Evolutionary conservation across 2,113 vertebrate species (phyloP).

Genomic region (Osmerus mordax): DNA sequence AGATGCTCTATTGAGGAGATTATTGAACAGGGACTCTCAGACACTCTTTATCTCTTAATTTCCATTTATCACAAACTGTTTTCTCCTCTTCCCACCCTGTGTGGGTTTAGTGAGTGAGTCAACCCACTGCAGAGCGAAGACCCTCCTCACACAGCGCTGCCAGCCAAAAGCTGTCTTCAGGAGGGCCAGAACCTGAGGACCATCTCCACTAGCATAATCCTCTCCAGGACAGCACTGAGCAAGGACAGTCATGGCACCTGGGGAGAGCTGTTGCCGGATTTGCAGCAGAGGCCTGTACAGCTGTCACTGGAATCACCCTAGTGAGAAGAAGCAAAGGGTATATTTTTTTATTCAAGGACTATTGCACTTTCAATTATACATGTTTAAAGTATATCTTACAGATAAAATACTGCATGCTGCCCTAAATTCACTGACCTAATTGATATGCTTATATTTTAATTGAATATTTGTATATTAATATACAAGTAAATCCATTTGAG

Average conservation of each 20-base stretch:
- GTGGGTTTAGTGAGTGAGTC: slow-evolving; percentile 2
- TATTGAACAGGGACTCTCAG: slow-evolving; percentile 41
- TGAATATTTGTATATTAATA: no score
- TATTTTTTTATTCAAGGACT: slow-evolving; percentile 23
- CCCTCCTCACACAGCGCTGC: slow-evolving; percentile 4
- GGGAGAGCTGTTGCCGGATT: slow-evolving; percentile 28
- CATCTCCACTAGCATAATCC: not conserved
- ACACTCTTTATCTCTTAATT: slow-evolving; percentile 16
- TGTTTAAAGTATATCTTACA: no score
- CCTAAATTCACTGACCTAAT: no score
- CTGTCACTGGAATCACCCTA: slow-evolving; percentile 53
- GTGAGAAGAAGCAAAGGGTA: slow-evolving; percentile 34
- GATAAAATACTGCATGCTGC: no score
- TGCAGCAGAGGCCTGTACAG: slow-evolving; percentile 64
- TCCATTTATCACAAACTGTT: slow-evolving; percentile 16
- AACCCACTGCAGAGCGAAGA: not conserved
- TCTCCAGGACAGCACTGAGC: slow-evolving; percentile 18
- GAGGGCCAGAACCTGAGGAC: not conserved
- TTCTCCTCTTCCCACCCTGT: slow-evolving; percentile 16
- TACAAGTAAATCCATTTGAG: no score
- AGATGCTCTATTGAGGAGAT: slow-evolving; percentile 40
- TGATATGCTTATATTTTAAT: no score
- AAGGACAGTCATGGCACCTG: slow-evolving; percentile 40
- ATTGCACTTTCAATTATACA: not conserved
- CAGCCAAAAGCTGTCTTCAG: slow-evolving; percentile 4